Evolutionary conservation across 2,888 invertebrate genomes (phyloP).

Genomic region (Tipula lateralis): DNA sequence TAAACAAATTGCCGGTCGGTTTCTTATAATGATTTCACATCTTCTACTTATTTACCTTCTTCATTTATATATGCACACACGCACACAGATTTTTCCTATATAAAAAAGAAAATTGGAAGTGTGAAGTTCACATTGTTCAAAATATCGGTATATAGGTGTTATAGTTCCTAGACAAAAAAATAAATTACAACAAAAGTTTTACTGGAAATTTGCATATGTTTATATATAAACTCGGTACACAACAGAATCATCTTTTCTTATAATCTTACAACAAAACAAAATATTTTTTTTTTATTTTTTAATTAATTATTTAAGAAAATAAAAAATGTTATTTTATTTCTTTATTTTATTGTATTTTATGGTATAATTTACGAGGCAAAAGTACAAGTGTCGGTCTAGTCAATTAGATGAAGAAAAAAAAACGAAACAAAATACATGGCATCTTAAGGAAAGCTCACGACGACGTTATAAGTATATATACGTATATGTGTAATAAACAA

Average conservation of each 20-base stretch:
- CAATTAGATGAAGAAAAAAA: constrained; percentile 25
- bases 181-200: background rate
- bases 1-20: constrained; percentile 1
- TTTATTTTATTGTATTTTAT: constrained; percentile 25
- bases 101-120: background rate
- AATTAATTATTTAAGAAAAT: constrained; percentile 27
- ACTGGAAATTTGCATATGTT: constrained; percentile 11
- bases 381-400: constrained; percentile 29
- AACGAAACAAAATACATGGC: constrained; percentile 26
- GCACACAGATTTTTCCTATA: too few species aligned
- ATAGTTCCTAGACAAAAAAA: background rate
- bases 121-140: background rate
- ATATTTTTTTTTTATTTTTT: background rate
- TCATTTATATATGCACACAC: background rate
- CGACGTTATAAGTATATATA: background rate
- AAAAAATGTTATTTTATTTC: constrained; percentile 21
- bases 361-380: constrained; percentile 29
- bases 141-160: background rate
- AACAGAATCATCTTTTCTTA: background rate
- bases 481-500: background rate
- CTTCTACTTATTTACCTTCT: background rate
- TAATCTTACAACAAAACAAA: background rate
- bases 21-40: background rate
- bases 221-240: background rate
- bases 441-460: background rate